phyloP scores from a whole-genome alignment of 2,113 vertebrate genomes.

The Periophthalmus modestus region DNA sequence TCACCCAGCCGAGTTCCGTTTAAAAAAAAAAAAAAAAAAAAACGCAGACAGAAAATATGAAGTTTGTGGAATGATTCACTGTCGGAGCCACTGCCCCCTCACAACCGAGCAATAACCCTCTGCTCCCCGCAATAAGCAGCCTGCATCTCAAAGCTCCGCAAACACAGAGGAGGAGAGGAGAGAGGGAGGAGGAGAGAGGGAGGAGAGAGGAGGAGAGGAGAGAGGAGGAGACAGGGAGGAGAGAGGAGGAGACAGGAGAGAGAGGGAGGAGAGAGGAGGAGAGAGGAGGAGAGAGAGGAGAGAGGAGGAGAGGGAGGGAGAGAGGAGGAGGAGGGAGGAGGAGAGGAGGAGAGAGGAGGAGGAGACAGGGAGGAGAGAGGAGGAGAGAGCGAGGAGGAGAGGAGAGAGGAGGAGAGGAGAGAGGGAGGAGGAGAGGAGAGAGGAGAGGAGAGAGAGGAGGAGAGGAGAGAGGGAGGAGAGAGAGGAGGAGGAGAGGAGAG shows the following conservation, averaged over 20 bases:
- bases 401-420: not conserved
- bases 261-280: no score
- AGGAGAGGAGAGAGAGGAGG: not conserved
- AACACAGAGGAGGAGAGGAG: slow-evolving; percentile 20
- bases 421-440: not conserved
- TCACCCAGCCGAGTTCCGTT: slow-evolving; percentile 1
- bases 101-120: slow-evolving; percentile 70
- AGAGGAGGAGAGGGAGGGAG: no score
- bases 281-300: no score
- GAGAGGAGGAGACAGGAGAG: no score
- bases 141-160: slow-evolving; percentile 65
- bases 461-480: no score
- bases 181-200: no score
- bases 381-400: not conserved
- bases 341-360: not conserved
- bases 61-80: slow-evolving; percentile 44
- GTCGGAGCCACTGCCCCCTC: slow-evolving; percentile 53
- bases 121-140: slow-evolving; percentile 69
- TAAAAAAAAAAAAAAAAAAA: not conserved
- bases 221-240: no score
- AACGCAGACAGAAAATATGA: not conserved
- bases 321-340: not conserved
- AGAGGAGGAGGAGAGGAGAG: not conserved
- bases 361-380: not conserved
- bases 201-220: no score